Evolutionary conservation across 1,140 invertebrate genomes (phyloP).

Genomic region (Saccostrea cuccullata): DNA sequence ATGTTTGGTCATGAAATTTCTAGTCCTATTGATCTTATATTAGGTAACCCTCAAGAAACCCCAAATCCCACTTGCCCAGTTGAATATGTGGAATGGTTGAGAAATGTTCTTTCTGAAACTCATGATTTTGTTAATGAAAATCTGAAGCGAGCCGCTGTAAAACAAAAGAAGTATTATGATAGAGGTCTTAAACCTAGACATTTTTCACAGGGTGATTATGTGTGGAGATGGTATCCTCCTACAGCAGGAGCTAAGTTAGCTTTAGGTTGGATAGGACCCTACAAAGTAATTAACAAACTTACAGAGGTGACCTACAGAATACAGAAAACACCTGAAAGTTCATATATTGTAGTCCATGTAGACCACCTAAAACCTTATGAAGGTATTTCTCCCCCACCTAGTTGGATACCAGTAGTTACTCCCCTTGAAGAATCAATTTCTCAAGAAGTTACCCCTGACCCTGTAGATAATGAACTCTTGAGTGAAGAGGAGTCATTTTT

Average conservation of each 20-base stretch:
- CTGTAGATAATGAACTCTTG: background rate
- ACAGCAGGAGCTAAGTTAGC: conserved; percentile 47
- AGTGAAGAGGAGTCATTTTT: background rate
- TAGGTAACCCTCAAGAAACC: background rate
- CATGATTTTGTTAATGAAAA: conserved; percentile 26
- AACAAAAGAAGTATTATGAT: conserved; percentile 10
- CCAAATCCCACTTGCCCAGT: background rate
- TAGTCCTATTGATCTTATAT: conserved; percentile 46
- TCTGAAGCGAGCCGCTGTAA: conserved; percentile 2
- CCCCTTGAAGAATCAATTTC: too few species aligned
- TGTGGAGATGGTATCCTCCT: conserved; percentile 62
- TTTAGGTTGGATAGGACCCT: conserved; percentile 53
- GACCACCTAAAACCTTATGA: conserved; percentile 51
- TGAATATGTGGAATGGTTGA: conserved; percentile 50
- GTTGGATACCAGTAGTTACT: background rate
- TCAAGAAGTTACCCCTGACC: background rate
- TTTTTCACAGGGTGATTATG: conserved; percentile 41
- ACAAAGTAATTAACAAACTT: conserved; percentile 41
- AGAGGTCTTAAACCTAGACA: background rate
- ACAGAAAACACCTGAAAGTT: background rate
- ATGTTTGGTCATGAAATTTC: conserved; percentile 49
- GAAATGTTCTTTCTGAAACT: conserved; percentile 21
- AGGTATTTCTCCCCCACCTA: background rate
- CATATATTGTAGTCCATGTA: conserved; percentile 30
- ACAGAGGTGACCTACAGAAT: conserved; percentile 23